These are phyloP conservation scores for Anorthoa munda DNA, from an alignment of 2,888 invertebrate species.

Conservation along the genomic window DNA sequence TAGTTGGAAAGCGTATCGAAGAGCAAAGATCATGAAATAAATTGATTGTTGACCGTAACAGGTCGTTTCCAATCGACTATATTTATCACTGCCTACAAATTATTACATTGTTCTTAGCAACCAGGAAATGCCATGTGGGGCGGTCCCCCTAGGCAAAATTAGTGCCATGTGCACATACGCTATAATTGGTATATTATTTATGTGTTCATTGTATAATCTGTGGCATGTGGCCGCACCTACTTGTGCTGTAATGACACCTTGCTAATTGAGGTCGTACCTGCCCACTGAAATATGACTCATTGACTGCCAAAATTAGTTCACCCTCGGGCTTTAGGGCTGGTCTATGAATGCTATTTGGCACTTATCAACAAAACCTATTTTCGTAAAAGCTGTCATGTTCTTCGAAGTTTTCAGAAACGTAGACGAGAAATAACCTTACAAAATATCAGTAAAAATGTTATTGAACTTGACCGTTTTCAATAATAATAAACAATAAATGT, in stretches of 20 bases:
- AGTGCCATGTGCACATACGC: slow-evolving; percentile 6
- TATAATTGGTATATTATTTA: slow-evolving; percentile 12
- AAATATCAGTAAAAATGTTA: slow-evolving; percentile 3
- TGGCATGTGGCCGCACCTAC: slow-evolving; percentile 30
- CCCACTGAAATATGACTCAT: slow-evolving; percentile 22
- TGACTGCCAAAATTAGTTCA: neutral
- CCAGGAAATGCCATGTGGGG: slow-evolving; percentile 26
- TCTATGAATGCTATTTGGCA: neutral
- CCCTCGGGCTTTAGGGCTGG: neutral
- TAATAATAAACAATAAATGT: slow-evolving; percentile 28
- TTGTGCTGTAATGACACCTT: slow-evolving; percentile 26
- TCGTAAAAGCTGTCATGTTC: neutral
- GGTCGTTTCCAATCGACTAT: slow-evolving; percentile 43
- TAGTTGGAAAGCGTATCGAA: slow-evolving; percentile 61
- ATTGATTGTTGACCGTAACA: slow-evolving; percentile 36
- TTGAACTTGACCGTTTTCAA: slow-evolving; percentile 42
- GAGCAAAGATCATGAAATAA: slow-evolving; percentile 35
- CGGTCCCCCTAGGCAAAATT: slow-evolving; percentile 26
- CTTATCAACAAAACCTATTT: no score
- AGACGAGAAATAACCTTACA: neutral
- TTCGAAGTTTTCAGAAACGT: neutral
- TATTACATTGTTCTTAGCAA: slow-evolving; percentile 24
- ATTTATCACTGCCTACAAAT: slow-evolving; percentile 22
- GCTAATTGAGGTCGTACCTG: slow-evolving; percentile 22
- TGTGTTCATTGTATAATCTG: slow-evolving; percentile 39